Evolutionary conservation across 2,888 invertebrate species (phyloP), one percentile per base, ranked within the genome.

Genomic region (Ctenicera cuprea): DNA sequence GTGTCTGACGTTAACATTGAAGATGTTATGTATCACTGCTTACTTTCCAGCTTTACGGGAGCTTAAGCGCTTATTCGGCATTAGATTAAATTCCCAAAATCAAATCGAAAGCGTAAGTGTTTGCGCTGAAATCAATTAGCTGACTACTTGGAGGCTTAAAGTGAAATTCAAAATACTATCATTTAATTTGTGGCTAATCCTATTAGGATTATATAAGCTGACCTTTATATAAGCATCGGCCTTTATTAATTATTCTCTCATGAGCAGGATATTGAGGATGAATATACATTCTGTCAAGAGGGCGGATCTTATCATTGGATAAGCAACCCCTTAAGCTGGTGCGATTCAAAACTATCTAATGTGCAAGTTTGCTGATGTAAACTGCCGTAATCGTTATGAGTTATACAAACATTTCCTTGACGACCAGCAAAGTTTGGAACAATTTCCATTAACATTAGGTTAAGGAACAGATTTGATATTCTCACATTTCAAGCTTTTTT

Each of bases 211-310:
- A 65, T 37, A 20, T 8, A 16, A 52, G 50, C 50, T 48, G 64
- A 64, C 50, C 65, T 65, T 37, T 52, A 18, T 52, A n/a, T 37
- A 48, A 38, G 65, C 52, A 38, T 64, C 37, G 52, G 20, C 37
- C 65, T 65, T 50, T 65, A 65, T 65, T 65, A 65, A 65, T 65
- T 65, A 65, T 50, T 65, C 37, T 50, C 50, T 37, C 50, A 50
- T 52, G 37, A 8, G n/a, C 50, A 52, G 65, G 65, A 65, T 65
- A 52, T 65, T 52, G 65, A 37, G 48, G 38, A 38, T 20, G 65
- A 33, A 54, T 54, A 54, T 30, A 54, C 33, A 54, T 54, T 50
- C 50, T 12, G 22, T 22, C 22, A 50, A 20, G 18, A 50, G n/a
- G 14, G 30, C 7, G 26, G 26, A 18, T 48, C 30, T 22, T 22